Conservation (phyloP, 2,797 vertebrate species). For the Ctenochaetus hawaiiensis region DNA sequence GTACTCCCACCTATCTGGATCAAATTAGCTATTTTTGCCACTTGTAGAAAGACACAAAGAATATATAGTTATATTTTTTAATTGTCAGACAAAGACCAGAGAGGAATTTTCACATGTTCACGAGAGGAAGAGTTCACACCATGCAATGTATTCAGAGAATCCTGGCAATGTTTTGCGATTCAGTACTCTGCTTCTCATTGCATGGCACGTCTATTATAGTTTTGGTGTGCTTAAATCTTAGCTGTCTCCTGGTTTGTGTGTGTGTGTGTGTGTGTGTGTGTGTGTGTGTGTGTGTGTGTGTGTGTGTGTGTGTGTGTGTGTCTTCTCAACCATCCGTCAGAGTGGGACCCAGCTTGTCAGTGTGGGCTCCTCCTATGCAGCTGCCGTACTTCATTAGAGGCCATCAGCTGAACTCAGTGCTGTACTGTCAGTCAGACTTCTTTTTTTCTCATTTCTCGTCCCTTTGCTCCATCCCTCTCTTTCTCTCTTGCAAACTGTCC, state of each 20-base stretch:
- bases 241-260: slow-evolving; percentile 45
- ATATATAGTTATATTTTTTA: slow-evolving; percentile 3
- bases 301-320: slow-evolving; percentile 33
- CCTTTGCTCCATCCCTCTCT: slow-evolving; percentile 12
- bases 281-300: slow-evolving; percentile 28
- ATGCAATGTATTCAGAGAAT: slow-evolving; percentile 34
- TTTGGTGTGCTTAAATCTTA: slow-evolving; percentile 53
- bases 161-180: slow-evolving; percentile 48
- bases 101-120: not conserved
- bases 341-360: slow-evolving; percentile 67
- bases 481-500: slow-evolving; percentile 41
- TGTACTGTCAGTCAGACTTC: slow-evolving; percentile 70
- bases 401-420: slow-evolving; percentile 77
- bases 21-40: not conserved
- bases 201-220: slow-evolving; percentile 44
- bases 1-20: not conserved
- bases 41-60: slow-evolving; percentile 16
- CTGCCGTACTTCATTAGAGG: slow-evolving; percentile 79
- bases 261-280: slow-evolving; percentile 28
- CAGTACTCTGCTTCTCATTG: slow-evolving; percentile 37
- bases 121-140: not conserved
- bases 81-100: not conserved
- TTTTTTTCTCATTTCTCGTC: slow-evolving; percentile 51
- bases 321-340: slow-evolving; percentile 61
- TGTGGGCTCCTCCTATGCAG: slow-evolving; percentile 76